A percentile compares a stretch with the other conserved stretches of the same genome.
phyloP scores from a whole-genome alignment of 2,888 invertebrate genomes.

The Coleophora deauratella region DNA sequence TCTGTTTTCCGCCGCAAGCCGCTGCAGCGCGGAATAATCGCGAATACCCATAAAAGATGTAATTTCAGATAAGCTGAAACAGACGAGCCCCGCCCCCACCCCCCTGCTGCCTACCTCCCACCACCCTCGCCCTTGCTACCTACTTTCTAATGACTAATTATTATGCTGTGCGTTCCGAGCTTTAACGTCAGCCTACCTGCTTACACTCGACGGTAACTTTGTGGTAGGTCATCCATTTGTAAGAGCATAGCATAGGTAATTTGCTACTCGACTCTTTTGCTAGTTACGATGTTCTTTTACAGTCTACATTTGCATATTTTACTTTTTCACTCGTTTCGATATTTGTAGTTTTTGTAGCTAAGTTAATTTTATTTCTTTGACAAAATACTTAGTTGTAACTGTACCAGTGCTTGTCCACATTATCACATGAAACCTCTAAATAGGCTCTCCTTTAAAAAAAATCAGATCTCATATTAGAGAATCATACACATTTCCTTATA shows the following conservation, averaged over 20 bases:
- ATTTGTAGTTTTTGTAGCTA: no score
- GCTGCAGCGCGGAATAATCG: constrained; percentile 74
- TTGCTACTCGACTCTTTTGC: constrained; percentile 14
- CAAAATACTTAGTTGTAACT: no score
- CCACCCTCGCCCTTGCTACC: constrained; percentile 48
- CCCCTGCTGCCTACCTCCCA: constrained; percentile 31
- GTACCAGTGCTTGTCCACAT: no score
- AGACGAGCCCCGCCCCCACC: constrained; percentile 65
- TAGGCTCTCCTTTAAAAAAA: no score
- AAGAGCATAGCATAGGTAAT: constrained; percentile 24
- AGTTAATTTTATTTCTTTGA: no score
- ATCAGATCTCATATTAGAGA: no score
- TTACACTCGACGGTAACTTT: constrained; percentile 38
- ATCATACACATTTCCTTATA: no score
- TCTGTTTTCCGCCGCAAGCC: constrained; percentile 65
- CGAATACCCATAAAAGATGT: constrained; percentile 75
- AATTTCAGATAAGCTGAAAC: constrained; percentile 75
- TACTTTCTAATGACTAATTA: constrained; percentile 75
- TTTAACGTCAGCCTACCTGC: constrained; percentile 62
- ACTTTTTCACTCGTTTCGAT: no score
- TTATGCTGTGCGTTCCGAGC: constrained; percentile 73
- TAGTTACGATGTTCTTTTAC: no score
- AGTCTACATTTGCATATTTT: no score
- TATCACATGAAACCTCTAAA: no score
- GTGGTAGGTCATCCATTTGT: constrained; percentile 47